phyloP scores from a whole-genome alignment of 1,140 invertebrate genomes.

The Zaprionus kolodkinae region DNA sequence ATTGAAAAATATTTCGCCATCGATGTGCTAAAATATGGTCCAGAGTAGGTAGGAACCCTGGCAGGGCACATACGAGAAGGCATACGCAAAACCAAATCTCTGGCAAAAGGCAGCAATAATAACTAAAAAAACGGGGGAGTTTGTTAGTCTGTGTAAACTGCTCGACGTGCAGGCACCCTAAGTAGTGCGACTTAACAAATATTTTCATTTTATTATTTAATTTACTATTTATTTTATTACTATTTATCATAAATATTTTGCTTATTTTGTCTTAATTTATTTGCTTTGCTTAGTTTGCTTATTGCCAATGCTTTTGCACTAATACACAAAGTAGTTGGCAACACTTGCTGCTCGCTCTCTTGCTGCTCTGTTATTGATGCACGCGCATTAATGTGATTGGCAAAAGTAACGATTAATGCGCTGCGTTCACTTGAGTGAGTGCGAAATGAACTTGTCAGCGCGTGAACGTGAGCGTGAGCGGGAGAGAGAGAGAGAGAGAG shows the following conservation, averaged over 20 bases:
- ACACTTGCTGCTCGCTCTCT: not conserved
- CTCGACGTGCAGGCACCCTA: not conserved
- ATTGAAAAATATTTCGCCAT: slow-evolving; percentile 81
- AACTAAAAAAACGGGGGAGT: not conserved
- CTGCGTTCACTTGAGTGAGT: not conserved
- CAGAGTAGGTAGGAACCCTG: not conserved
- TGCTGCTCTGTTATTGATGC: not conserved
- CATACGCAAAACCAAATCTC: slow-evolving; percentile 58
- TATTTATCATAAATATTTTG: not conserved
- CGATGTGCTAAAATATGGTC: slow-evolving; percentile 79
- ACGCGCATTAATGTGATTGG: not conserved
- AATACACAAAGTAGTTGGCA: not conserved
- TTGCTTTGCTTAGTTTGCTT: not conserved
- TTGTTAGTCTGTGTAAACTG: not conserved
- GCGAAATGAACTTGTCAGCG: not conserved
- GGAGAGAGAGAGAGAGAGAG: not conserved
- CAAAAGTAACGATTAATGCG: not conserved
- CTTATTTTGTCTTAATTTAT: not conserved
- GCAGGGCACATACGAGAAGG: slow-evolving; percentile 7
- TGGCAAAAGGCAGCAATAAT: slow-evolving; percentile 35
- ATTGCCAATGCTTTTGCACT: not conserved
- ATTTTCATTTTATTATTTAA: not conserved
- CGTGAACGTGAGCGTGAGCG: not conserved
- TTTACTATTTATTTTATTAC: not conserved
- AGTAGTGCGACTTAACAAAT: not conserved